Percentiles rank a stretch among this genome's conserved stretches.
Conservation (phyloP, 2,113 vertebrate species). For the Etheostoma cragini region DNA sequence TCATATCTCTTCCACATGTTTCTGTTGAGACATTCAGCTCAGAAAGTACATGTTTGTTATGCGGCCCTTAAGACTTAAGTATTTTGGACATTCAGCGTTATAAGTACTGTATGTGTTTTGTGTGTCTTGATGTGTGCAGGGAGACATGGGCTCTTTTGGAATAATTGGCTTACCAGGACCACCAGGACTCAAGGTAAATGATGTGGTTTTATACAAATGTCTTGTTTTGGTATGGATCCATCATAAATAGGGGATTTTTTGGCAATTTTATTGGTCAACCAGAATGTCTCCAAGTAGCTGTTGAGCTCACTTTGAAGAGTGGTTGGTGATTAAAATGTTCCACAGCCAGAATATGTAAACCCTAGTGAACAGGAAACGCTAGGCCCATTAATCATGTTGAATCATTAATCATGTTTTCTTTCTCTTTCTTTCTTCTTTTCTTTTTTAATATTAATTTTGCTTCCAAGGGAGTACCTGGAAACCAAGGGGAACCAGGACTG, state of each 20-base stretch:
- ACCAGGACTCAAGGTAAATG: slow-evolving; percentile 92
- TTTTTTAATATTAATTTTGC: slow-evolving; percentile 53
- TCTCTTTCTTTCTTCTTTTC: not conserved
- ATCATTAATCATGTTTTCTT: not conserved
- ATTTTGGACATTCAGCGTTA: not conserved
- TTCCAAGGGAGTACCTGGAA: slow-evolving; percentile 91
- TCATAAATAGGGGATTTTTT: not conserved
- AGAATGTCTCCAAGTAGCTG: not conserved
- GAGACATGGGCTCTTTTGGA: slow-evolving; percentile 91
- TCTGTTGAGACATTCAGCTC: not conserved
- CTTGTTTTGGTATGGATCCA: not conserved
- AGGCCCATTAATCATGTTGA: not conserved
- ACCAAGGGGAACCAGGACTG: slow-evolving; percentile 96
- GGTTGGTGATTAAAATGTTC: slow-evolving; percentile 17
- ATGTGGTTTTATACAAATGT: not conserved
- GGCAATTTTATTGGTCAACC: not conserved
- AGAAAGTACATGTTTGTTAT: not conserved
- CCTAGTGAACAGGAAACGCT: not conserved
- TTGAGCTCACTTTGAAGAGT: not conserved
- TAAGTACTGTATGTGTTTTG: slow-evolving; percentile 23
- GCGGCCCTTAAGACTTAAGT: not conserved
- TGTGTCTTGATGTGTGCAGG: slow-evolving; percentile 82
- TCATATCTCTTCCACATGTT: not conserved
- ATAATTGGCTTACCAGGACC: slow-evolving; percentile 89
- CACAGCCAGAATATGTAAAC: not conserved